phyloP scores from a whole-genome alignment of 2,888 invertebrate genomes.

The Apodemia mormo region DNA sequence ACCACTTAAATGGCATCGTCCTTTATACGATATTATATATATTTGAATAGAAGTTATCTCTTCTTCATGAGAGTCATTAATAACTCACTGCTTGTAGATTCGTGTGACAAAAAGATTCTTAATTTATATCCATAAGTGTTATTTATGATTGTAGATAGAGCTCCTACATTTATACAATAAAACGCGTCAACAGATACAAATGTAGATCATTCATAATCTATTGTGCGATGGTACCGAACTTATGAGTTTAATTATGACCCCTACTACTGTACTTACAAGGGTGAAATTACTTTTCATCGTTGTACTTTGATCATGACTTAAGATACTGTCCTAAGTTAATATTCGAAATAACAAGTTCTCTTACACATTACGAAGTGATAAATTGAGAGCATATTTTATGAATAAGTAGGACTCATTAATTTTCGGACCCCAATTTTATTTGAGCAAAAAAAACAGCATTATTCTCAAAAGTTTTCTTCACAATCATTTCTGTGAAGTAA shows the following conservation, averaged over 20 bases:
- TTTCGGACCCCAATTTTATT: conserved; percentile 14
- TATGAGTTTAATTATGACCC: conserved; percentile 3
- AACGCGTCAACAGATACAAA: conserved; percentile 37
- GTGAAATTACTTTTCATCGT: conserved; percentile 28
- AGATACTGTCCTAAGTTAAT: conserved; percentile 59
- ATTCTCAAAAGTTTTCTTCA: background rate
- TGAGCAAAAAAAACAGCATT: background rate
- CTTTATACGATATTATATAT: no score
- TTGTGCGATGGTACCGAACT: conserved; percentile 20
- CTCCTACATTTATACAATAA: conserved; percentile 7
- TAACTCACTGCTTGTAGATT: no score
- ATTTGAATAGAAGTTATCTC: no score
- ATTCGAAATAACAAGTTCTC: conserved; percentile 53
- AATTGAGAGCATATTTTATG: conserved; percentile 46
- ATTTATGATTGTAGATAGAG: background rate
- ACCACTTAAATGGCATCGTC: no score
- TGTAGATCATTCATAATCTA: conserved; percentile 46
- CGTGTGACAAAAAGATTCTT: no score
- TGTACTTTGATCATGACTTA: conserved; percentile 44
- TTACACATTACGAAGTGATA: conserved; percentile 41
- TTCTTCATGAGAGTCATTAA: no score
- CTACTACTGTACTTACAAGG: background rate
- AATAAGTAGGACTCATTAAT: conserved; percentile 16
- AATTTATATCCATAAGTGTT: no score
- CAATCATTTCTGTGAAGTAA: background rate